Base-by-base conservation (phyloP, 2,113 vertebrate species). In the Chroicocephalus ridibundus region DNA sequence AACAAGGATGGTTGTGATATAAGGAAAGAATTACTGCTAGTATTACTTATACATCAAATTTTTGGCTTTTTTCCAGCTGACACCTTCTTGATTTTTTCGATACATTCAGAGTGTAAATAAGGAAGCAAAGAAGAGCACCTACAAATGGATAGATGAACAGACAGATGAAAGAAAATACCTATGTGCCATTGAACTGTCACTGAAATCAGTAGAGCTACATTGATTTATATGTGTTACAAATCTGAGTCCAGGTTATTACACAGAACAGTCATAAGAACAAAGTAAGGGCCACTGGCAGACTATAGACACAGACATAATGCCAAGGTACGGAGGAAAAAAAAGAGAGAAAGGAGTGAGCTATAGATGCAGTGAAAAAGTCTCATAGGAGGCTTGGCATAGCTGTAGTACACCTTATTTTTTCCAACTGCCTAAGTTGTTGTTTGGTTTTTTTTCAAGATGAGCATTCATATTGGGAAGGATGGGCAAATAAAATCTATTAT, bases 341-440 rank as follows among this genome's bases (percentile, higher is more conserved):
- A 54, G 4, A 27, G 4, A n/a, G 13, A 57, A 46, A 79, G 5
- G 5, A n/a, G 9, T 31, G 32, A 80, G 13, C 2, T 42, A 13
- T 16, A 6, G 16, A 21, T 31, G 15, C 24, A 26, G 17, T 72
- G 34, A n/a, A 88, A 66, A 80, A 26, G 5, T 60, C 15, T 17
- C 25, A 24, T 10, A 18, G 15, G 4, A 68, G 5, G 4, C 21
- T 62, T 72, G 14, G 2, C 40, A 25, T 24, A 62, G 15, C 14
- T 52, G 21, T 11, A 62, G 15, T 18, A 40, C 5, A 24, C 3
- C 17, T 66, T 10, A 11, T 47, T 68, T 62, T 51, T 82, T 71
- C 31, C 15, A 44, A 2, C 4, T 32, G 5, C 4, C 0, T 16
- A 62, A 82, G 31, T 15, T 19, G 4, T 19, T 0, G 20, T 47